Conservation (phyloP, 2,113 vertebrate species). For the Himantopus leucocephalus region DNA sequence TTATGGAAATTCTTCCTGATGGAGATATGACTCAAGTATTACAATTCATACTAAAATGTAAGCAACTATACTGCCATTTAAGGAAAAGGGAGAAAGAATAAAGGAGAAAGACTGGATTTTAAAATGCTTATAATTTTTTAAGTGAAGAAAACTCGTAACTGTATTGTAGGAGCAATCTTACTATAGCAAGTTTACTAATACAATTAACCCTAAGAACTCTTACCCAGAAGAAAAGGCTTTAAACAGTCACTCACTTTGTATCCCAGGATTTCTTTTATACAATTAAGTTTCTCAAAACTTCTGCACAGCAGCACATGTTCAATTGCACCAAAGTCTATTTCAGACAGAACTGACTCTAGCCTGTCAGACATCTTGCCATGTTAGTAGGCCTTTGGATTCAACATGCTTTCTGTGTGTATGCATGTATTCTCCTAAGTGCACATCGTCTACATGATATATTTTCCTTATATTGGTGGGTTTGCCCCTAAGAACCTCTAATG, state of each 20-base stretch:
- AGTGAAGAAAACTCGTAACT: neutral
- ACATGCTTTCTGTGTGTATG: neutral
- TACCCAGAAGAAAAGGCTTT: neutral
- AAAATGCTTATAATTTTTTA: neutral
- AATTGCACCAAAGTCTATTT: neutral
- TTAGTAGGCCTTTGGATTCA: neutral
- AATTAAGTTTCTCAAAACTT: neutral
- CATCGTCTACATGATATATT: neutral
- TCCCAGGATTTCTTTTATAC: neutral
- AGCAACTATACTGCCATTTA: neutral
- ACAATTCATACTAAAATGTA: neutral
- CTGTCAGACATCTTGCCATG: neutral
- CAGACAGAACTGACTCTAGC: neutral
- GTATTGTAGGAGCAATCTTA: neutral
- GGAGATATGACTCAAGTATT: constrained; percentile 70
- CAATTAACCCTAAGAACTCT: neutral
- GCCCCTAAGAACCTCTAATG: neutral
- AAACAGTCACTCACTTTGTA: neutral
- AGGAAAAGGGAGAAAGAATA: neutral
- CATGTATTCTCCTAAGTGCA: neutral
- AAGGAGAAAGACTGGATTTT: neutral
- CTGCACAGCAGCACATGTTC: neutral
- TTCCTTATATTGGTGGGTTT: neutral
- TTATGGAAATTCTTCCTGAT: constrained; percentile 73
- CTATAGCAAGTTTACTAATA: neutral